phyloP scores from a whole-genome alignment of 2,797 vertebrate genomes.

The Hippoglossus hippoglossus region DNA sequence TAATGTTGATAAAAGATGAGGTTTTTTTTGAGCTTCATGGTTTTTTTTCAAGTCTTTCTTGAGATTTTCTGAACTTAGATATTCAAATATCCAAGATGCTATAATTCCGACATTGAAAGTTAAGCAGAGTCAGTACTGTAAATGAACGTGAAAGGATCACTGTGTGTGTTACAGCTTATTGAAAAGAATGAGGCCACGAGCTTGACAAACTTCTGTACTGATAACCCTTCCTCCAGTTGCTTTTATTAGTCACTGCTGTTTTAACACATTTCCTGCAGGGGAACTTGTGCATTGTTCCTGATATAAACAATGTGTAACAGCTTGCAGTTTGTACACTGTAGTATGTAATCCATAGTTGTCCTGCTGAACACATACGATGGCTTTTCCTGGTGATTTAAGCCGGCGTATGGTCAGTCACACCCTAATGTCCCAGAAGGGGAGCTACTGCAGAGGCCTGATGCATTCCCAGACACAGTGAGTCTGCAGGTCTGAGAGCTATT shows the following conservation, averaged over 20 bases:
- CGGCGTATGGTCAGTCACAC: conserved; percentile 67
- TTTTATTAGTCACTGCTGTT: conserved; percentile 20
- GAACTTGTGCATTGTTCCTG: conserved; percentile 29
- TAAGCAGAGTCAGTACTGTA: neutral
- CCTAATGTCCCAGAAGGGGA: conserved; percentile 61
- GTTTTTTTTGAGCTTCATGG: too few relatives aligned
- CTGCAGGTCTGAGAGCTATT: conserved; percentile 76
- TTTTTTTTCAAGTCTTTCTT: too few relatives aligned
- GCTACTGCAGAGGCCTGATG: conserved; percentile 68
- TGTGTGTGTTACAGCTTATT: conserved; percentile 12
- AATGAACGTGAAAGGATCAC: too few relatives aligned
- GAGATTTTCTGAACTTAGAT: neutral
- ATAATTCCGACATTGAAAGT: too few relatives aligned
- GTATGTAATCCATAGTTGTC: conserved; percentile 34
- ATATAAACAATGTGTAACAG: conserved; percentile 1
- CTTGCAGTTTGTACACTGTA: neutral
- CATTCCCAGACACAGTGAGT: conserved; percentile 78
- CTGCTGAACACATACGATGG: conserved; percentile 43
- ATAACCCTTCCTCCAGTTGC: conserved; percentile 15
- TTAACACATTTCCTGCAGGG: conserved; percentile 62
- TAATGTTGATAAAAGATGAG: too few relatives aligned
- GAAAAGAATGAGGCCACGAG: neutral
- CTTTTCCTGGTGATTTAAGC: conserved; percentile 51
- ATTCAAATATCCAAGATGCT: conserved; percentile 7
- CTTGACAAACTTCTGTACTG: neutral